Evolutionary conservation across 2,113 vertebrate species (phyloP).

Genomic region (Pituophis catenifer): DNA sequence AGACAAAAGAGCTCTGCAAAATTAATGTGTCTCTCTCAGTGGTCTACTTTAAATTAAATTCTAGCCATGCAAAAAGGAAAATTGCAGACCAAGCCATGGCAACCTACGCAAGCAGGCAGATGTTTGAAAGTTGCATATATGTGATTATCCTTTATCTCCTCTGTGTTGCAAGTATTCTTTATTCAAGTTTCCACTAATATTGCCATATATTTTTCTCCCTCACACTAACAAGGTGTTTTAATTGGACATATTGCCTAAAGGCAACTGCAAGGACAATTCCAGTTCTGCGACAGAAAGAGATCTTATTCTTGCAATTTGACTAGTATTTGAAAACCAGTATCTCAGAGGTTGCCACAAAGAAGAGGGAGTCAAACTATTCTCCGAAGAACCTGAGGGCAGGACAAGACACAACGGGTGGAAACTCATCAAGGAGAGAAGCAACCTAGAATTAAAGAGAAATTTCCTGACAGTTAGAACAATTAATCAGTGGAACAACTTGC

Average conservation of each 20-base stretch:
- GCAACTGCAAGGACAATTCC: neutral
- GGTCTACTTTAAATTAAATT: neutral
- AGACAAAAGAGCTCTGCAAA: neutral
- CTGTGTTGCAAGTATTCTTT: neutral
- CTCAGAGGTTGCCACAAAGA: neutral
- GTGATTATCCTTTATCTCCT: neutral
- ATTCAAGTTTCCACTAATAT: neutral
- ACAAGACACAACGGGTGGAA: too few species aligned
- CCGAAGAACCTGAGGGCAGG: too few species aligned
- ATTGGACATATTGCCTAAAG: neutral
- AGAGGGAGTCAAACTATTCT: neutral
- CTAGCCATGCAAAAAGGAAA: neutral
- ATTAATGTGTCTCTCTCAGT: too few species aligned
- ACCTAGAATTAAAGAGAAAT: too few species aligned
- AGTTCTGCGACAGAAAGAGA: neutral
- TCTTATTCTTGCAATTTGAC: neutral
- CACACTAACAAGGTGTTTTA: neutral
- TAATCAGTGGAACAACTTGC: too few species aligned
- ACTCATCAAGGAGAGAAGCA: too few species aligned
- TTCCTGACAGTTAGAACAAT: too few species aligned
- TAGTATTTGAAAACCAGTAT: neutral
- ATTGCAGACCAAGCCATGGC: neutral
- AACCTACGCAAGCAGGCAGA: neutral
- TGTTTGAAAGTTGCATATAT: neutral
- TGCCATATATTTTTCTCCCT: too few species aligned